A percentile compares a stretch with the other conserved stretches of the same genome.
phyloP scores from a whole-genome alignment of 1,140 invertebrate species.

The Cyclargus thomasi region DNA sequence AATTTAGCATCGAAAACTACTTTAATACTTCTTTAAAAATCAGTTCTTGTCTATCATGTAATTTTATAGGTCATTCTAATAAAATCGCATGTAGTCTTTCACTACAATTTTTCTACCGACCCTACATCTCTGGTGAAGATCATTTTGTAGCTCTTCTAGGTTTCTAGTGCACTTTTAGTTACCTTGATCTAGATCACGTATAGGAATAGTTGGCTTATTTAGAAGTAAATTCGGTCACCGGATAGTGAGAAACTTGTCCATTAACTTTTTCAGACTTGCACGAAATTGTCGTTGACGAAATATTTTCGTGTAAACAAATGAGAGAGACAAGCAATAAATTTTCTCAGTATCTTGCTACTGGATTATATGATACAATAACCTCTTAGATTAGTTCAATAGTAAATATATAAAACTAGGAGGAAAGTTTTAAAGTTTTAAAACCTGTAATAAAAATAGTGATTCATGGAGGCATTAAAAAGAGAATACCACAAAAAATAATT shows the following conservation, averaged over 20 bases:
- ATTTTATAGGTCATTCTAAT: constrained; percentile 2
- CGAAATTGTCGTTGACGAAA: too few species aligned
- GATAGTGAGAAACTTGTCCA: too few species aligned
- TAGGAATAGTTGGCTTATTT: neutral
- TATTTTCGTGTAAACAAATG: too few species aligned
- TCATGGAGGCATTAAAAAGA: too few species aligned
- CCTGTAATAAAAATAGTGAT: too few species aligned
- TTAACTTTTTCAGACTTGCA: too few species aligned
- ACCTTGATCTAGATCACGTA: neutral
- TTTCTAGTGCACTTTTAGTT: neutral
- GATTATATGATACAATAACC: neutral
- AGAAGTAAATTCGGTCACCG: neutral
- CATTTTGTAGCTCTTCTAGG: neutral
- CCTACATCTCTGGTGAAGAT: neutral
- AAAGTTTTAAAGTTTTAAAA: neutral
- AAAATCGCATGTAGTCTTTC: neutral
- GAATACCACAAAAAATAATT: too few species aligned
- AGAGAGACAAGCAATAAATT: too few species aligned
- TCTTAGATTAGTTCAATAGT: neutral
- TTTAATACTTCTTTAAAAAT: too few species aligned
- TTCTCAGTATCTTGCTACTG: too few species aligned
- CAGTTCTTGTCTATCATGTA: too few species aligned
- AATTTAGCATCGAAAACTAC: too few species aligned
- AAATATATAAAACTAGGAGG: neutral
- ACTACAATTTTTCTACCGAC: constrained; percentile 21